Base-by-base conservation (phyloP, 2,888 invertebrate species). In the Vannuccia rotundouncinata region DNA sequence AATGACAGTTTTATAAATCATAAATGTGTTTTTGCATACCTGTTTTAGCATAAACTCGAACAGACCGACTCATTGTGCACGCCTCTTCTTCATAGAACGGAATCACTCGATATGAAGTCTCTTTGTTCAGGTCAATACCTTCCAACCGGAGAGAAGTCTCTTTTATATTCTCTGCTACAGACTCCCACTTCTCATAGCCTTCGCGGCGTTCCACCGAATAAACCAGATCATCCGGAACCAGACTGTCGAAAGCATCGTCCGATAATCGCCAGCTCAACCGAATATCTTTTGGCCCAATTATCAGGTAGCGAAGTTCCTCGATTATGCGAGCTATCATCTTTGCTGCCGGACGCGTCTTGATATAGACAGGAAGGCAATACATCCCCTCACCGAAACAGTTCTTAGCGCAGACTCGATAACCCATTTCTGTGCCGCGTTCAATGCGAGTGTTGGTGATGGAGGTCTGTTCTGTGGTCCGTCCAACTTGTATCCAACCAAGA, bases 321-420 rank as follows among this genome's bases (percentile, higher is more conserved):
- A 79, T 79, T 29, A 73, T 31, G n/a, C 73, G 79, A 10, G 60
- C 79, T 17, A 73, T 74, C 28, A 73, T 27, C 31, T 74, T 29
- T 10, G 29, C 28, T 13, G 66, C 73, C 5, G 73, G 31, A 1
- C 60, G 29, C 10, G 73, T 73, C 1, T 77, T n/a, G 2, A 31
- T 75, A 60, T 29, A 78, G 22, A 78, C 30, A 25, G 59, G 59
- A 2, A 17, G 29, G 22, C 31, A 60, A 27, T 1, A 75, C 1
- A 1, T 22, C 29, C 79, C 73, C 10, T 29, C 66, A 31, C 75
- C 31, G 1, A 79, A 25, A 75, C 29, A 74, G 29, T 75, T 75
- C 29, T 79, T 79, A 27, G 79, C 79, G 25, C 29, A 27, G 13
- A 79, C 79, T 29, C 79, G 77, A 31, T 79, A 79, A 2, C 31